Evolutionary conservation across 2,113 vertebrate genomes (phyloP).

Genomic region (Phrynocephalus versicolor): DNA sequence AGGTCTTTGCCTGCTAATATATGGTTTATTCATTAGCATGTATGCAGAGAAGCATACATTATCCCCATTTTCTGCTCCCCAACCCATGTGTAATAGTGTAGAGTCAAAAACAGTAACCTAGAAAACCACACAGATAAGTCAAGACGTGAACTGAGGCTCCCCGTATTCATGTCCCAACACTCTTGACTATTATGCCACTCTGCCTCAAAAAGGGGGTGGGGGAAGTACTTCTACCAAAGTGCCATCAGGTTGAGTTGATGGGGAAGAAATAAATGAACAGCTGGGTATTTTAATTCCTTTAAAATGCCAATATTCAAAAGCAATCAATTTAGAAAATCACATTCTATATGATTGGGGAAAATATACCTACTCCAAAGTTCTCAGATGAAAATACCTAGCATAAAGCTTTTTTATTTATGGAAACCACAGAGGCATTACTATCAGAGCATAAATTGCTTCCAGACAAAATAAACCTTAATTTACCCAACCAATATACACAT

Average conservation of each 20-base stretch:
- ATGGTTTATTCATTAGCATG: too few relatives aligned
- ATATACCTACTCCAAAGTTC: neutral
- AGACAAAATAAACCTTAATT: conserved; percentile 23
- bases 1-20: too few relatives aligned
- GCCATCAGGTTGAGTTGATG: neutral
- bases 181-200: neutral
- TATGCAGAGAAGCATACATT: neutral
- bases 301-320: neutral
- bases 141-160: neutral
- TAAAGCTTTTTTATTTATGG: conserved; percentile 31
- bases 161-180: neutral
- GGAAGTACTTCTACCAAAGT: neutral
- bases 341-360: neutral
- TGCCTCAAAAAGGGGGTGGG: neutral
- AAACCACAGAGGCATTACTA: conserved; percentile 28
- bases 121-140: neutral
- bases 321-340: neutral
- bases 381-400: neutral
- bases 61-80: neutral
- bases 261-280: neutral
- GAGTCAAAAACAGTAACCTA: neutral
- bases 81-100: neutral
- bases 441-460: neutral
- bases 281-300: conserved; percentile 1
- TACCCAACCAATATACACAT: neutral